Base-by-base conservation (phyloP, 2,113 vertebrate genomes). In the Corythornis madagascariensis region DNA sequence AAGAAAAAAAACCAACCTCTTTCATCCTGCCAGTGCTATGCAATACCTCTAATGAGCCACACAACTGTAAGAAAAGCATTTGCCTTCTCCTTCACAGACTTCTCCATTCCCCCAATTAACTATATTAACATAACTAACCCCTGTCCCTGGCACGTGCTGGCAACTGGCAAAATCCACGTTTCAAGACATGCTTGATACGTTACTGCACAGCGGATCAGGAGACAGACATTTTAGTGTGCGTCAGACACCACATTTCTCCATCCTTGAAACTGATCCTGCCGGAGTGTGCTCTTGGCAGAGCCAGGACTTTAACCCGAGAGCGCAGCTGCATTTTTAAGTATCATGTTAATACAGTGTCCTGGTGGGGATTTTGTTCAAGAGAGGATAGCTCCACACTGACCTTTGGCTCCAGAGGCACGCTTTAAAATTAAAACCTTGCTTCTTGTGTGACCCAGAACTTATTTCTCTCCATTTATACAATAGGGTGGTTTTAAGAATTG, bases 191-290 rank as follows among this genome's bases (percentile, higher is more conserved):
- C 87, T 57, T 33, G 91, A 45, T 89, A 82, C 87, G 48, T 75
- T 63, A 73, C 91, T 86, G 71, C n/a, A 21, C 82, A 91, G 92
- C 1, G 0, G 92, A 89, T 94, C 91, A 69, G 86, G 75, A 82
- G 79, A 77, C 90, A 93, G 96, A 90, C 92, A 89, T 93, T 91
- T 70, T 35, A 63, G 87, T 8, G 53, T 95, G 94, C 87, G 82
- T 95, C 95, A 93, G 84, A 92, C 87, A 77, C 92, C 79, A 2
- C 89, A 92, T 96, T 96, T 93, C 94, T 95, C 87, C 91, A 92
- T 96, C 92, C 92, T 94, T 64, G 92, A 94, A 95, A 95, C 91
- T 92, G 90, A 92, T 95, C 94, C 91, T 94, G 91, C 72, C 21
- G 0, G 60, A 89, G 82, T 92, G 96, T 95, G 95, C 92, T 96